Evolutionary conservation across 2,888 invertebrate genomes (phyloP).

Genomic region (Nomada ferruginata): DNA sequence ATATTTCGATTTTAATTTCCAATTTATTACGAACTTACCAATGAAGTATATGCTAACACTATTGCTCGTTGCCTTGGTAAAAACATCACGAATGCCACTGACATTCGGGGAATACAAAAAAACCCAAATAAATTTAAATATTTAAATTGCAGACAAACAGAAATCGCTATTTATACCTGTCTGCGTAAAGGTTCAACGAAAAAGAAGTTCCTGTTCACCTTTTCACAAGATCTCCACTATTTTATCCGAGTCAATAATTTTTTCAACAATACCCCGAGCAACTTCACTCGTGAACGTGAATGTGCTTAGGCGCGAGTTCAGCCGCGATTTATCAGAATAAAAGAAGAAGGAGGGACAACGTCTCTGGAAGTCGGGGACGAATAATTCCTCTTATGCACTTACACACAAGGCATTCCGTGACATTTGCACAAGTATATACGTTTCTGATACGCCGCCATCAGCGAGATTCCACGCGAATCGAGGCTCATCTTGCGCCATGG

Average conservation of each 20-base stretch:
- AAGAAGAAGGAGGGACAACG: neutral
- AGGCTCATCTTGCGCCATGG: conserved; percentile 60
- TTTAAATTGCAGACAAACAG: neutral
- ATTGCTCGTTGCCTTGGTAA: too few species aligned
- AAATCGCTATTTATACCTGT: neutral
- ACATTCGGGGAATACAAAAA: neutral
- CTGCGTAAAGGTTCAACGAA: neutral
- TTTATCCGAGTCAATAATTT: too few species aligned
- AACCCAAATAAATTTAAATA: neutral
- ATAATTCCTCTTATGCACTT: conserved; percentile 28
- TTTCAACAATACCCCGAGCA: neutral
- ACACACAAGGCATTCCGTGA: conserved; percentile 41
- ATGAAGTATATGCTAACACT: too few species aligned
- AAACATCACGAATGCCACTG: neutral
- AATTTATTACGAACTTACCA: too few species aligned
- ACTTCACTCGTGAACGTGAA: neutral
- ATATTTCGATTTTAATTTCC: too few species aligned
- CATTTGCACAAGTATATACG: conserved; percentile 54
- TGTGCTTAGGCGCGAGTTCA: neutral
- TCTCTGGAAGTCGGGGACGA: neutral
- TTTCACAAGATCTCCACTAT: neutral
- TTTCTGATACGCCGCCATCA: conserved; percentile 28
- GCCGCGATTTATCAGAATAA: neutral
- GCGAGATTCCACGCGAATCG: conserved; percentile 43
- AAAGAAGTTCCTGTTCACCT: neutral